These are phyloP conservation scores for Drusus annulatus DNA, from an alignment of 1,140 invertebrate genomes.

Conservation along the genomic window DNA sequence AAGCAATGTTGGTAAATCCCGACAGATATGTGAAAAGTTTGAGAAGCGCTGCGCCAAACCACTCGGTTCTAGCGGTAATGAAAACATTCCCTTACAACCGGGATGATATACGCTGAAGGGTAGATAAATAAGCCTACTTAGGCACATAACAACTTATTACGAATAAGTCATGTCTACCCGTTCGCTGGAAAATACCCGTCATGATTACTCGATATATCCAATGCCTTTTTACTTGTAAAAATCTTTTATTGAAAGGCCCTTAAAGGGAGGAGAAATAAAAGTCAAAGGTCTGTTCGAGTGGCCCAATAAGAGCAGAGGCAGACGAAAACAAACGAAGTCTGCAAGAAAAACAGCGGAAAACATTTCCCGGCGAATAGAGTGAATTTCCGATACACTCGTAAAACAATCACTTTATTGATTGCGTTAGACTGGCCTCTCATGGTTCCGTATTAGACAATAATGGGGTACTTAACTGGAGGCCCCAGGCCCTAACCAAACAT, in stretches of 20 bases:
- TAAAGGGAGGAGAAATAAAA: not conserved
- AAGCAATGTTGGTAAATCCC: too few species aligned
- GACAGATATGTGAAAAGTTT: too few species aligned
- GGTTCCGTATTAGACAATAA: constrained; percentile 20
- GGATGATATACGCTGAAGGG: not conserved
- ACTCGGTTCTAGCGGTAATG: constrained; percentile 1
- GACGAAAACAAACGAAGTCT: not conserved
- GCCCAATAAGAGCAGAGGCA: not conserved
- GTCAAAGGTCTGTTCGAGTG: not conserved
- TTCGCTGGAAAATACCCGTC: too few species aligned
- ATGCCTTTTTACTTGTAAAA: too few species aligned
- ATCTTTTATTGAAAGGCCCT: too few species aligned
- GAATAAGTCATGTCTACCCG: too few species aligned
- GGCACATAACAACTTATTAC: too few species aligned
- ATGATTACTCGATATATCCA: too few species aligned
- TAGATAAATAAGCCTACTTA: too few species aligned
- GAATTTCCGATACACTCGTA: constrained; percentile 36
- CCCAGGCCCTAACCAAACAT: constrained; percentile 18
- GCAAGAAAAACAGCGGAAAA: constrained; percentile 9
- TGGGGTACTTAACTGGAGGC: constrained; percentile 7
- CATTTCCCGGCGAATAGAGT: not conserved
- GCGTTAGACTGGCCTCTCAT: not conserved
- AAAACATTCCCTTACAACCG: not conserved
- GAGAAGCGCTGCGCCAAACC: not conserved
- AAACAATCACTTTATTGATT: constrained; percentile 44